Evolutionary conservation across 2,888 invertebrate species (phyloP), one percentile per base, ranked within the genome.

Genomic region (Brenthis hecate): DNA sequence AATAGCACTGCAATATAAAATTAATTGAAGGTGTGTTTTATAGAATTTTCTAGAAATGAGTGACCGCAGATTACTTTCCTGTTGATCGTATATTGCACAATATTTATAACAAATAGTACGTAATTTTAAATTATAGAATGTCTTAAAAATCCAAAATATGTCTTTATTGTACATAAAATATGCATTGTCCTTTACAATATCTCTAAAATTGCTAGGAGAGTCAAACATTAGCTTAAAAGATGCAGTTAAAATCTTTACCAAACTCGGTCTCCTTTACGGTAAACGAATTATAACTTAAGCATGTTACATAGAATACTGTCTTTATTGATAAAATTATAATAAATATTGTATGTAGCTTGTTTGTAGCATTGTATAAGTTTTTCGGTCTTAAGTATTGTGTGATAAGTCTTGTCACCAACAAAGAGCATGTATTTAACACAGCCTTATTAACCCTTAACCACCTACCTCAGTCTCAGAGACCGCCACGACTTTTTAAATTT

Each of bases 1-100:
- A 80, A 74, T 67, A 68, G 66, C 66, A 69, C 73, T 73, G 74
- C 75, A 74, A 73, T 77, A 74, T 77, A 73, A 70, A 73, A 73
- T 72, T 75, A 75, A 75, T 72, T 71, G 71, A 74, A 72, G 69
- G 69, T 69, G 69, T 69, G 66, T 74, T 76, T 75, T 75, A 74
- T 72, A 72, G 66, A 72, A 73, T 76, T 77, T 76, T 75, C 73
- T 66, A 66, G 68, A 70, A 66, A 68, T 54, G n/a, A 13, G 62
- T 50, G 63, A 64, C 63, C 65, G 65, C 56, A 53, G 62, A 67
- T 63, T 72, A 56, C 19, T 65, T 70, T 58, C 62, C 65, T 51
- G 64, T 64, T 63, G 36, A 48, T 51, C n/a, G 56, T 16, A 73
- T 57, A 61, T 62, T 62, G 62, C 53, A 74, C 68, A 70, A 72